phyloP scores from a whole-genome alignment of 2,888 invertebrate species.

The Iphiclides podalirius region DNA sequence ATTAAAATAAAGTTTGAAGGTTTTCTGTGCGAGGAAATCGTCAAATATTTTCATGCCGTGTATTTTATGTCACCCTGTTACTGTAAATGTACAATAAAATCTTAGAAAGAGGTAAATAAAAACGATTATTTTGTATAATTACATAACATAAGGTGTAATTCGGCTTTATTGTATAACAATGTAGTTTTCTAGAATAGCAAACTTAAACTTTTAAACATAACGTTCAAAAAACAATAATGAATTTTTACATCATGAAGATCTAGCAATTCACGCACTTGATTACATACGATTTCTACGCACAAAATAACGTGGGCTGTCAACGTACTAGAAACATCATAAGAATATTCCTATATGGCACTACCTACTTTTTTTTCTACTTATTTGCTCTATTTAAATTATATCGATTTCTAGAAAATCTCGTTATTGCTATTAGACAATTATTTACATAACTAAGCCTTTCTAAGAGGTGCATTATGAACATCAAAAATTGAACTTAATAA shows the following conservation, averaged over 20 bases:
- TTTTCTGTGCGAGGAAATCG: not conserved
- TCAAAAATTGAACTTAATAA: conserved; percentile 51
- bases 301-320: conserved; percentile 13
- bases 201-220: no score
- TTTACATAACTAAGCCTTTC: conserved; percentile 32
- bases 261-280: no score
- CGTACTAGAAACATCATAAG: conserved; percentile 5
- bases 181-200: no score
- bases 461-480: conserved; percentile 31
- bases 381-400: conserved; percentile 2
- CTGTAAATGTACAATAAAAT: no score
- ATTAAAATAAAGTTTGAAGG: not conserved
- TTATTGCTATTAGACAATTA: conserved; percentile 39
- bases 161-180: no score
- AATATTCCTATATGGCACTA: conserved; percentile 11
- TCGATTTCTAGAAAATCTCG: conserved; percentile 24
- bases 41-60: not conserved
- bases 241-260: no score
- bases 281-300: conserved; percentile 1
- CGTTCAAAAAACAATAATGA: no score
- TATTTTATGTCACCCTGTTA: not conserved
- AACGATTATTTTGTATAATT: no score
- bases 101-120: no score
- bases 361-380: conserved; percentile 5
- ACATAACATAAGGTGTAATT: no score